These are phyloP conservation scores for Mycteria americana DNA, from an alignment of 2,797 vertebrate genomes.

Conservation along the genomic window DNA sequence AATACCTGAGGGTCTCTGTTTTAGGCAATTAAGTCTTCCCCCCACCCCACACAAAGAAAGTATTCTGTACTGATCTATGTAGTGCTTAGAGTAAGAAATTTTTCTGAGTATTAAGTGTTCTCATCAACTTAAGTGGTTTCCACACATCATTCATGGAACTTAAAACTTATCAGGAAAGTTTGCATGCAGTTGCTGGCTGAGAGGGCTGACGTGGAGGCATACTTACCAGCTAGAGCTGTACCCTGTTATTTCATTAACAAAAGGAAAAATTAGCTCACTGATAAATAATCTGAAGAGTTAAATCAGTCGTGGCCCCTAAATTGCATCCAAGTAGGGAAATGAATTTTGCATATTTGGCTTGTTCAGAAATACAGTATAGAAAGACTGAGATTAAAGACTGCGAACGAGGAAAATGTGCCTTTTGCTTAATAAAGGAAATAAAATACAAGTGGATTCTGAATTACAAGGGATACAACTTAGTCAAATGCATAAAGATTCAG, in stretches of 20 bases:
- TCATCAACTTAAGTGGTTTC: background rate
- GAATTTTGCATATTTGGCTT: slow-evolving; percentile 10
- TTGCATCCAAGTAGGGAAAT: background rate
- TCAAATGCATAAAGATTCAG: background rate
- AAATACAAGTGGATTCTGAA: slow-evolving; percentile 13
- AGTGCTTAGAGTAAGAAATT: background rate
- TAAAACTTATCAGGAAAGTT: background rate
- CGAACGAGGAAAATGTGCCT: slow-evolving; percentile 10
- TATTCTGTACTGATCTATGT: background rate
- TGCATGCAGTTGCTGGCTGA: background rate
- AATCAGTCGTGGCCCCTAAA: background rate
- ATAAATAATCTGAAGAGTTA: background rate
- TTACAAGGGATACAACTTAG: background rate
- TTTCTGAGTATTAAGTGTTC: background rate
- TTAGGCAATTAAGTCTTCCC: background rate
- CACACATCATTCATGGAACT: background rate
- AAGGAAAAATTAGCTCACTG: background rate
- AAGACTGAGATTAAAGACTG: background rate
- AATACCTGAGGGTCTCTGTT: background rate
- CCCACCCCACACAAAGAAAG: background rate
- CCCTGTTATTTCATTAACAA: background rate
- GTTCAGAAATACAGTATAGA: background rate
- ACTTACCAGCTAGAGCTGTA: background rate
- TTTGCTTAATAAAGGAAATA: background rate
- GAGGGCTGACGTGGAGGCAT: background rate